A percentile compares a stretch with the other conserved stretches of the same genome.
Evolutionary conservation across 2,888 invertebrate species (phyloP).

Genomic region (Pristionchus fissidentatus): DNA sequence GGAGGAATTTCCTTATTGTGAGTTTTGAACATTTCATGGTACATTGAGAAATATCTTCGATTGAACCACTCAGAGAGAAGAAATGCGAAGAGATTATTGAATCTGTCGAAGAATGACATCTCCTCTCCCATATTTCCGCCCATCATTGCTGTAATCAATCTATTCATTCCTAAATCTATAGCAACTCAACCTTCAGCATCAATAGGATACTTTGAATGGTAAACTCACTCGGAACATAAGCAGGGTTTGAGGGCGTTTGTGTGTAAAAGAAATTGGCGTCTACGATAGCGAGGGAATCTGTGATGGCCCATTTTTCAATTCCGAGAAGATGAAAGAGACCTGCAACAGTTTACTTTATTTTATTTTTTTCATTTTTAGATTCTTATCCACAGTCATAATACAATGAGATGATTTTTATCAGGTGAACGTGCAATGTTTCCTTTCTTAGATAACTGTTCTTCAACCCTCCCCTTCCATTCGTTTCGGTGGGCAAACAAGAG

Average conservation of each 20-base stretch:
- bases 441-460: no score
- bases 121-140: not conserved
- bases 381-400: no score
- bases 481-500: not conserved
- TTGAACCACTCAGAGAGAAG: not conserved
- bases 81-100: not conserved
- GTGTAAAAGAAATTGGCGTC: conserved; percentile 56
- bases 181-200: not conserved
- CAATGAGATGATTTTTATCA: not conserved
- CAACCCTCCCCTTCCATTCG: no score
- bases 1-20: not conserved
- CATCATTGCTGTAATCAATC: not conserved
- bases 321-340: not conserved
- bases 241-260: conserved; percentile 57
- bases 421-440: not conserved
- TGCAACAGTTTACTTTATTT: not conserved
- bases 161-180: not conserved
- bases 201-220: not conserved
- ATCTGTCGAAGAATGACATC: conserved; percentile 12
- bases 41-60: not conserved
- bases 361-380: no score
- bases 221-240: conserved; percentile 54
- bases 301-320: conserved; percentile 2
- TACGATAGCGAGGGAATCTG: not conserved
- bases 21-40: not conserved